phyloP scores from a whole-genome alignment of 2,113 vertebrate genomes.

The Charina bottae region DNA sequence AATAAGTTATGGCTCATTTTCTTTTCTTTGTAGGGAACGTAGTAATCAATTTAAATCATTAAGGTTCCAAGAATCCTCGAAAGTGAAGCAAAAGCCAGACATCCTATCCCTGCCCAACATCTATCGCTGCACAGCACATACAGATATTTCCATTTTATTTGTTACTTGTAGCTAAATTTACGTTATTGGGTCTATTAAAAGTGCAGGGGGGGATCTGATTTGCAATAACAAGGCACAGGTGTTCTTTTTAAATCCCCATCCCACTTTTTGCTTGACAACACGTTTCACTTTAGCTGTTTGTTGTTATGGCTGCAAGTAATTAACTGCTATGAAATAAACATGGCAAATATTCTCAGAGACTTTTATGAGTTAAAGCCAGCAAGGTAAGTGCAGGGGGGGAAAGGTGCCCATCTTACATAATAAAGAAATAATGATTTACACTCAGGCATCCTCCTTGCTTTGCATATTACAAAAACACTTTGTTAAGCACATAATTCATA shows the following conservation, averaged over 20 bases:
- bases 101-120: slow-evolving; percentile 33
- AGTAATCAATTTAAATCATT: not conserved
- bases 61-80: not conserved
- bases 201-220: slow-evolving; percentile 58
- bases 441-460: not conserved
- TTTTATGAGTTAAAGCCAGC: slow-evolving; percentile 38
- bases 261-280: slow-evolving; percentile 53
- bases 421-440: slow-evolving; percentile 48
- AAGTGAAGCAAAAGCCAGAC: slow-evolving; percentile 15
- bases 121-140: not conserved
- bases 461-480: not conserved
- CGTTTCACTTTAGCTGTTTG: slow-evolving; percentile 58
- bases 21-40: not conserved
- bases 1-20: not conserved
- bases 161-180: slow-evolving; percentile 58
- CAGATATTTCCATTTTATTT: slow-evolving; percentile 62
- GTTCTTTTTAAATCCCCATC: slow-evolving; percentile 62
- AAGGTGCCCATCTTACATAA: slow-evolving; percentile 44
- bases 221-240: slow-evolving; percentile 68
- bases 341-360: slow-evolving; percentile 26
- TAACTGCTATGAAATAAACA: slow-evolving; percentile 44
- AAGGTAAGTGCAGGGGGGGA: slow-evolving; percentile 33
- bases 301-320: slow-evolving; percentile 59
- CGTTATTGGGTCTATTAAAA: slow-evolving; percentile 64
- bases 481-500: not conserved